Evolutionary conservation across 2,888 invertebrate species (phyloP), one percentile per base, ranked within the genome.

Genomic region (Nipponacmea schrenckii): DNA sequence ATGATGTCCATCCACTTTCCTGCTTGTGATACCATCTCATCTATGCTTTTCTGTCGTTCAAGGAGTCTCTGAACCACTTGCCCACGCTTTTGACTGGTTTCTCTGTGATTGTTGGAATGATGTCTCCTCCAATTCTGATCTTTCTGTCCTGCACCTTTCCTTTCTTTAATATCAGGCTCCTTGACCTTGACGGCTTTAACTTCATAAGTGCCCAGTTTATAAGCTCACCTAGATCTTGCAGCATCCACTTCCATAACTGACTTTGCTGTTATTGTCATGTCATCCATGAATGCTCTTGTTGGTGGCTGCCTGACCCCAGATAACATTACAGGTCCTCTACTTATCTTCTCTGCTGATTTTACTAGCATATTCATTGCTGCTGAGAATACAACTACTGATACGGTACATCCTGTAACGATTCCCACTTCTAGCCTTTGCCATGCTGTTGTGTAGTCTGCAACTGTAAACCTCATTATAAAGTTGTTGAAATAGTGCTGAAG

Each of bases 211-310:
- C 68, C 72, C 68, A 70, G 4, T 24, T 15, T 27, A 69, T 72
- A 17, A 73, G 24, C 62, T 68, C 66, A 17, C 63, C 69, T 14
- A 74, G 64, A 27, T 64, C 67, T 24, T 73, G 39, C 31, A 73
- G 48, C 67, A 68, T 71, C 73, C 71, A 17, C 56, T 20, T 66
- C 66, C 8, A 24, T 15, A 3, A 70, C 62, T 65, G 67, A 44
- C n/a, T 66, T 66, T 26, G 68, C 27, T 50, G 68, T 68, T 31
- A 68, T 64, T 5, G 65, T 68, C 64, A 44, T 65, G 48, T 69
- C 70, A 62, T 73, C 71, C 72, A 73, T 70, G 39, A 73, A 73
- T 39, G 70, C 73, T 48, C 73, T 75, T 24, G 70, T 68, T 50
- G 71, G 74, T 26, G 63, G 72, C 31, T 72, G 72, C 17, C 48